These are phyloP conservation scores for Drosophila emarginata DNA, from an alignment of 2,888 invertebrate species.

Conservation along the genomic window DNA sequence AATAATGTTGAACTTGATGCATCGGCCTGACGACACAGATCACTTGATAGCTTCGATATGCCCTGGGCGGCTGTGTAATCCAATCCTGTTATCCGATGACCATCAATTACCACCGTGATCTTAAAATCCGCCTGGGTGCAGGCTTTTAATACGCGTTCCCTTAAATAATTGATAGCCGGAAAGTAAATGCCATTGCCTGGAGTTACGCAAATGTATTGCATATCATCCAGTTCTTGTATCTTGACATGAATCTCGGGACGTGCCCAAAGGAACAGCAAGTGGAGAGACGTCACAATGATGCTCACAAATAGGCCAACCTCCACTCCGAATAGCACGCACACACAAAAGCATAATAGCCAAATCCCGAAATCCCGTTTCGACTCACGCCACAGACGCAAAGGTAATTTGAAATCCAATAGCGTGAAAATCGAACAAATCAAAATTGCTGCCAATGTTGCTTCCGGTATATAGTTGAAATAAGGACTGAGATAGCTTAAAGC, in stretches of 20 bases:
- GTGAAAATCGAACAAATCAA: conserved; percentile 91
- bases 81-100: conserved; percentile 85
- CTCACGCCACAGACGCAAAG: conserved; percentile 84
- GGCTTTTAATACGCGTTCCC: conserved; percentile 84
- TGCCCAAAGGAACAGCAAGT: conserved; percentile 87
- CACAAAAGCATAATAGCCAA: conserved; percentile 87
- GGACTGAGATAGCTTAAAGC: conserved; percentile 94
- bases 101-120: conserved; percentile 86
- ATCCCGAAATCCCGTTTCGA: conserved; percentile 86
- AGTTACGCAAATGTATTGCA: conserved; percentile 85
- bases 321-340: conserved; percentile 88
- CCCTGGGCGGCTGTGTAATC: conserved; percentile 88
- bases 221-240: conserved; percentile 81
- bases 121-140: conserved; percentile 82
- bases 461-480: conserved; percentile 93
- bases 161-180: conserved; percentile 87
- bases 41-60: conserved; percentile 79
- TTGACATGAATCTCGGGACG: conserved; percentile 84
- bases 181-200: conserved; percentile 88
- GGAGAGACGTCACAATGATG: conserved; percentile 85
- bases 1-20: conserved; percentile 70
- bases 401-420: conserved; percentile 84
- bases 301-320: conserved; percentile 92
- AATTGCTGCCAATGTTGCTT: conserved; percentile 92
- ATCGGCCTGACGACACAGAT: conserved; percentile 71